Conservation (phyloP, 1,140 invertebrate genomes). For the Contarinia nasturtii region DNA sequence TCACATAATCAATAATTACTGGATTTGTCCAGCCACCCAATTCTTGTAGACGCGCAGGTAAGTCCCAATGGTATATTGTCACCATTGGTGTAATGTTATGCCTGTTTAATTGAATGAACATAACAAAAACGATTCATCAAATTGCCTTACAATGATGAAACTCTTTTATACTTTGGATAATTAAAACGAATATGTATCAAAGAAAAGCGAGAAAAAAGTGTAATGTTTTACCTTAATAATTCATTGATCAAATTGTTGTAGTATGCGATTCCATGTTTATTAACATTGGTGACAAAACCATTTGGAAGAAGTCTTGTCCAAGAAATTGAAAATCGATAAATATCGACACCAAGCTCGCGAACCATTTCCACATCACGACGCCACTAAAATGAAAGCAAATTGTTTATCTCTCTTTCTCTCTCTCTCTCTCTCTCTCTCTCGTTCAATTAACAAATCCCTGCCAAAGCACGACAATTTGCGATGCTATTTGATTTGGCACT, state of each 20-base stretch:
- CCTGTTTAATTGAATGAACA: neutral
- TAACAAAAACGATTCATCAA: no score
- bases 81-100: constrained; percentile 42
- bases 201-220: no score
- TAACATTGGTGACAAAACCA: constrained; percentile 35
- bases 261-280: constrained; percentile 39
- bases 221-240: constrained; percentile 22
- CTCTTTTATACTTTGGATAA: no score
- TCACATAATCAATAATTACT: constrained; percentile 33
- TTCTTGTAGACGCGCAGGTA: constrained; percentile 40
- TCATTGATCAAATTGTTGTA: constrained; percentile 44
- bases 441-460: no score
- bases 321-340: constrained; percentile 51
- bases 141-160: no score
- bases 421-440: no score
- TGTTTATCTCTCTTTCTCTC: no score
- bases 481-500: no score
- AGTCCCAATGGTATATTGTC: constrained; percentile 51
- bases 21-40: constrained; percentile 42
- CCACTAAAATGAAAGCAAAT: constrained; percentile 16
- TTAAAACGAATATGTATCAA: no score
- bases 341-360: constrained; percentile 30
- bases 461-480: no score
- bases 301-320: constrained; percentile 45
- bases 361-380: constrained; percentile 35